Evolutionary conservation across 2,113 vertebrate species (phyloP).

Genomic region (Melanocharis versteri): DNA sequence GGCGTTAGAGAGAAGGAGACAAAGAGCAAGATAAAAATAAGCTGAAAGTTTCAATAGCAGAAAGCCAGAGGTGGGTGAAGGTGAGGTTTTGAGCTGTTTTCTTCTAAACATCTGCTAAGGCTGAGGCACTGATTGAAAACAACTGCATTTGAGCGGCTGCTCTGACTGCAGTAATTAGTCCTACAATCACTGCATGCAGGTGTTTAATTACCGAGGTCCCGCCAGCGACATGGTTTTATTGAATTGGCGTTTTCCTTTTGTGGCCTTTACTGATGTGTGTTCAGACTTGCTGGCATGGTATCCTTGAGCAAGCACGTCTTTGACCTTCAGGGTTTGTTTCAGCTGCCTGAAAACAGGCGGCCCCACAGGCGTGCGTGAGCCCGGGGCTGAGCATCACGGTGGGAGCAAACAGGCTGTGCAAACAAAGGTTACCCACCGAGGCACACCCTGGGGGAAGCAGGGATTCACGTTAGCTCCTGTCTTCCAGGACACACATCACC

Average conservation of each 20-base stretch:
- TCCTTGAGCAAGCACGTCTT: background rate
- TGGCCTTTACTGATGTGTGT: background rate
- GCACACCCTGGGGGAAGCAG: rapidly evolving
- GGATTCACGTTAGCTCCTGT: rapidly evolving
- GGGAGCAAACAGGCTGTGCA: background rate
- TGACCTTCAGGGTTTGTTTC: background rate
- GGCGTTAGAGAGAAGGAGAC: background rate
- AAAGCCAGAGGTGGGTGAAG: background rate
- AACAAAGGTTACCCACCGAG: background rate
- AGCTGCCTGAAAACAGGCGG: background rate
- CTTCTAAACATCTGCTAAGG: background rate
- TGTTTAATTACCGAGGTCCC: background rate
- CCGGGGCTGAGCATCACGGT: rapidly evolving
- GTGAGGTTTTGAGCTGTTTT: background rate
- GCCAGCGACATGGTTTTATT: background rate
- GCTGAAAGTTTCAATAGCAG: background rate
- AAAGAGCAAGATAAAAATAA: background rate
- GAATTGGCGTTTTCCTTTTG: background rate
- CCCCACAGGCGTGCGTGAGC: rapidly evolving
- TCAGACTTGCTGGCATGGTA: background rate
- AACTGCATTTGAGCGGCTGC: background rate
- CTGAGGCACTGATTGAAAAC: background rate
- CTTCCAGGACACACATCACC: background rate
- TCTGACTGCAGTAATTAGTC: background rate
- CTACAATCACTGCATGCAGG: background rate